Evolutionary conservation across 2,888 invertebrate genomes (phyloP).

Genomic region (Actias luna): DNA sequence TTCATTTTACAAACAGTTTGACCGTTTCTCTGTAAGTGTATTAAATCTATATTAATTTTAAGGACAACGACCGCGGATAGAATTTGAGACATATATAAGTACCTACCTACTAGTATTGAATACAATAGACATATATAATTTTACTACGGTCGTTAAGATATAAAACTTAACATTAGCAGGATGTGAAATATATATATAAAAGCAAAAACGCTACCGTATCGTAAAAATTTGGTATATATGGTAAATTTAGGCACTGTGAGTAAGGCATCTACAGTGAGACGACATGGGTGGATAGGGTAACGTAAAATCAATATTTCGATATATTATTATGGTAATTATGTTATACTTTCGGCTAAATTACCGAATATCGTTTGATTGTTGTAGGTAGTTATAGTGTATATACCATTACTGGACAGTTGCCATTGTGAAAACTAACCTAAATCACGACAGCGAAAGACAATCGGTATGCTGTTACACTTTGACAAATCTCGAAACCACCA

Average conservation of each 20-base stretch:
- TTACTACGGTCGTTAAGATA: conserved; percentile 48
- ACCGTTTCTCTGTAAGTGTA: conserved; percentile 39
- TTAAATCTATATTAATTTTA: conserved; percentile 28
- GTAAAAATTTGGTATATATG: conserved; percentile 78
- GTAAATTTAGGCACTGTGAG: conserved; percentile 89
- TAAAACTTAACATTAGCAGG: conserved; percentile 65
- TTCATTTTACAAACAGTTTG: conserved; percentile 38
- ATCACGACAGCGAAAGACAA: background rate
- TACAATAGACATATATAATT: conserved; percentile 29
- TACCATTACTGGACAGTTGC: background rate
- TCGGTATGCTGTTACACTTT: background rate
- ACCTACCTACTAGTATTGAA: conserved; percentile 26
- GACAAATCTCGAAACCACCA: background rate
- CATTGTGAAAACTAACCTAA: background rate
- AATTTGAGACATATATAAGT: conserved; percentile 16
- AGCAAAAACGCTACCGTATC: conserved; percentile 68
- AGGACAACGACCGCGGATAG: conserved; percentile 25
- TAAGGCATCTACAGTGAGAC: conserved; percentile 92
- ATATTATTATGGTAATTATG: background rate
- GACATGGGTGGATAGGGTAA: conserved; percentile 66
- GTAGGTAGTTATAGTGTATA: background rate
- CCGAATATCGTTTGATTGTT: background rate
- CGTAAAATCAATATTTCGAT: conserved; percentile 20
- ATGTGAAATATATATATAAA: conserved; percentile 62
- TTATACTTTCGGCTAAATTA: background rate